Evolutionary conservation across 2,888 invertebrate genomes (phyloP), one percentile per base, ranked within the genome.

Genomic region (Eudemis profundana): DNA sequence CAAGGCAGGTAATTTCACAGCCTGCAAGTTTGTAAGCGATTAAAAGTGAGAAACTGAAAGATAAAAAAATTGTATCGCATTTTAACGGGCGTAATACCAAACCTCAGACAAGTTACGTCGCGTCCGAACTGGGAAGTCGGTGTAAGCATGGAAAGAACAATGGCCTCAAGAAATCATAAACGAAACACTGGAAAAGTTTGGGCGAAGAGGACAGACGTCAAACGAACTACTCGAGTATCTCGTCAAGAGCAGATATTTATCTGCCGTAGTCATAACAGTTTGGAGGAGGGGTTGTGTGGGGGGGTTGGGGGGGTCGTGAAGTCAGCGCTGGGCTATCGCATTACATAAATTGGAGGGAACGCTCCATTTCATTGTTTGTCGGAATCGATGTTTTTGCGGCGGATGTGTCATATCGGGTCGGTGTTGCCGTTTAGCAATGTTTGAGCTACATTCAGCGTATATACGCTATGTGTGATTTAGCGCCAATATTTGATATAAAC

Each of bases 311-410:
- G 27, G 15, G 15, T 27, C 8, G 56, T 42, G 40, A 12, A 42
- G 56, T 23, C 46, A 50, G 33, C 51, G 23, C 29, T 4, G 47
- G 23, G 38, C 59, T 60, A 65, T 64, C 59, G 19, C 51, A 59
- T 65, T 65, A 65, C 65, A 65, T 65, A 65, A 65, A 65, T 65
- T 65, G 65, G 65, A 27, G 33, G 50, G 57, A 63, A 65, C 65
- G 65, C 27, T 36, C 51, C 64, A 27, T 65, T 65, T 60, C 59
- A 51, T 60, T 65, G 65, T 65, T 65, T 65, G 65, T 53, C 56
- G n/a, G 46, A 51, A 64, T 64, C 59, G 57, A 60, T 60, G 65
- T 65, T 65, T 60, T 65, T 36, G 44, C 38, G 47, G 36, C 14
- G 40, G 54, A 50, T 46, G 51, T 47, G 64, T 62, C 61, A 36